A percentile compares a stretch with the other conserved stretches of the same genome.
Conservation (phyloP, 1,140 invertebrate genomes). For the Drosophila melanica region DNA sequence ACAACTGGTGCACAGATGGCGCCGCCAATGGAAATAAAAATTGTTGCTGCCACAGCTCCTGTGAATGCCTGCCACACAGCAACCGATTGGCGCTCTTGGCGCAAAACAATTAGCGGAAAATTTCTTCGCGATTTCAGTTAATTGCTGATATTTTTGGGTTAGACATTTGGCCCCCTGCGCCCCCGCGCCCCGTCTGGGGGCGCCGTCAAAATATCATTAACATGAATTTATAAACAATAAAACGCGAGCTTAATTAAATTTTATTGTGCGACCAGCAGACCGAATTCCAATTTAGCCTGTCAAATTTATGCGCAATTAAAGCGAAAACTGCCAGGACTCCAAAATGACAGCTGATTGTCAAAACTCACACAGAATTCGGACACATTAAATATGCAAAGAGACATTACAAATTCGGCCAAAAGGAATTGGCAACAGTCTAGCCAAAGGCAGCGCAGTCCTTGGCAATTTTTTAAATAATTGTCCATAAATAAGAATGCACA, state of each 20-base stretch:
- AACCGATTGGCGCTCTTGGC: neutral
- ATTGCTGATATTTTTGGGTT: conserved; percentile 73
- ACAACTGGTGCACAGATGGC: conserved; percentile 60
- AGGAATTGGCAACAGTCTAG: conserved; percentile 30
- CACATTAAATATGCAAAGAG: neutral
- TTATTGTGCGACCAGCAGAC: conserved; percentile 41
- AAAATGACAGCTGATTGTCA: conserved; percentile 7
- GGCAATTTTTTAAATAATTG: conserved; percentile 66
- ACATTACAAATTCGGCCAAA: neutral
- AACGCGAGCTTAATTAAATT: conserved; percentile 77
- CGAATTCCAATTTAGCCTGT: conserved; percentile 4
- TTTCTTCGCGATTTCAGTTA: conserved; percentile 68
- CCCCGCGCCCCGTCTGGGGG: neutral
- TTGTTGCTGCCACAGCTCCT: conserved; percentile 5
- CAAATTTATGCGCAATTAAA: conserved; percentile 16
- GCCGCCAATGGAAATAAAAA: conserved; percentile 41
- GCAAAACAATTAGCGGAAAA: conserved; percentile 79
- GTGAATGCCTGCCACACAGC: neutral
- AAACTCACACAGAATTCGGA: neutral
- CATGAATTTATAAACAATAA: conserved; percentile 82
- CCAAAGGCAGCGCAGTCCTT: neutral
- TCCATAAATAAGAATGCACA: conserved; percentile 70
- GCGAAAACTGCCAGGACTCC: conserved; percentile 3
- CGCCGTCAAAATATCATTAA: conserved; percentile 73
- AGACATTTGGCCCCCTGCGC: conserved; percentile 13